These are phyloP conservation scores for Caenorhabditis sulstoni DNA, from an alignment of 2,888 invertebrate species.

Conservation along the genomic window DNA sequence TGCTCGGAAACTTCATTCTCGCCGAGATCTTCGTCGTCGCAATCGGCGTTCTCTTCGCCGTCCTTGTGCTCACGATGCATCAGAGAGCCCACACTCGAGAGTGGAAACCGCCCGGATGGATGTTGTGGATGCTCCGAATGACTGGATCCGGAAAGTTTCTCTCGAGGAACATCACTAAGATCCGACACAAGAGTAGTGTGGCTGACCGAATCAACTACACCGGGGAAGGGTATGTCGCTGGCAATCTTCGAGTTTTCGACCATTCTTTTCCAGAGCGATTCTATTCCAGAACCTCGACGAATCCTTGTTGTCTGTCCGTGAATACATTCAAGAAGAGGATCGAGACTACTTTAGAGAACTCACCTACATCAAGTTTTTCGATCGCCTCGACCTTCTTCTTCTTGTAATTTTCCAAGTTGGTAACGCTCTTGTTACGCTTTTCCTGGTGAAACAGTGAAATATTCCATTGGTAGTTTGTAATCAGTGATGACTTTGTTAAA, in stretches of 20 bases:
- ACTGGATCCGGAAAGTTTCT: constrained; percentile 54
- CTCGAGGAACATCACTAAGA: constrained; percentile 39
- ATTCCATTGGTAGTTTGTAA: neutral
- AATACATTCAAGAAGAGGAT: constrained; percentile 62
- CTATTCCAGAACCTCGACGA: constrained; percentile 46
- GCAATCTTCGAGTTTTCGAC: neutral
- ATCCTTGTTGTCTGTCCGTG: constrained; percentile 38
- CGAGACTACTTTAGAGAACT: constrained; percentile 58
- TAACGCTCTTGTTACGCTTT: constrained; percentile 56
- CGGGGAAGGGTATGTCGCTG: constrained; percentile 41
- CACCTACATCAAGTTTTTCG: constrained; percentile 68
- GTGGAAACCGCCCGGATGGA: constrained; percentile 60
- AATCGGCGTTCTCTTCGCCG: constrained; percentile 66
- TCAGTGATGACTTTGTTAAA: no score
- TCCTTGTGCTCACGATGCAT: constrained; percentile 62
- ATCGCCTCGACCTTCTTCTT: constrained; percentile 64
- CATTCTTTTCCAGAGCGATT: constrained; percentile 27
- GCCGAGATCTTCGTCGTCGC: constrained; percentile 73
- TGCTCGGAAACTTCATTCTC: constrained; percentile 71
- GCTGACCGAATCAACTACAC: constrained; percentile 28
- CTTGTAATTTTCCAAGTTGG: constrained; percentile 65
- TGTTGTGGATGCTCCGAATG: constrained; percentile 54
- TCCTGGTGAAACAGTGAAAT: constrained; percentile 37
- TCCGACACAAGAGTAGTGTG: constrained; percentile 25
- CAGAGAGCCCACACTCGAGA: constrained; percentile 65